These are phyloP conservation scores for Andrena praecox DNA, from an alignment of 2,888 invertebrate species.

Conservation along the genomic window DNA sequence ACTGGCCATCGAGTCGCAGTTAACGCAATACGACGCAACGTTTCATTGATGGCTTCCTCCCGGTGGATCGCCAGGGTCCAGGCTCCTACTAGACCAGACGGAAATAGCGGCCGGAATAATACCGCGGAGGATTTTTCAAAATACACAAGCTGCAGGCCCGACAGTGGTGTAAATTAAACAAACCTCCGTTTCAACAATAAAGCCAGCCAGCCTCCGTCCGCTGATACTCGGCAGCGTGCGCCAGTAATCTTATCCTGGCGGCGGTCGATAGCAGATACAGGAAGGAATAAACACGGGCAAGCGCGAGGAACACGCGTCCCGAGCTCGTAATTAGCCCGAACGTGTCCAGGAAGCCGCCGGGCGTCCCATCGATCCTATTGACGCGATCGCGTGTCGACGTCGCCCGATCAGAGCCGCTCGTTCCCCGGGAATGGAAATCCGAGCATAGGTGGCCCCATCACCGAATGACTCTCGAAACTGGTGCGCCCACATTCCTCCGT, in stretches of 20 bases:
- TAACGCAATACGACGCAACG: not conserved
- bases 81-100: not conserved
- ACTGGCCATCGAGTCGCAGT: not conserved
- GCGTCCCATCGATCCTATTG: not conserved
- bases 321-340: not conserved
- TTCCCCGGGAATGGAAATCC: slow-evolving; percentile 59
- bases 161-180: slow-evolving; percentile 36
- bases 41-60: slow-evolving; percentile 18
- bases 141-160: slow-evolving; percentile 36
- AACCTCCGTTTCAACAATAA: slow-evolving; percentile 37
- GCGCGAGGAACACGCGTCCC: not conserved
- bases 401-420: not conserved
- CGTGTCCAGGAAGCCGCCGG: too few species aligned
- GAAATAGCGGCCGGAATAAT: slow-evolving; percentile 34
- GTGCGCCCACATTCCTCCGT: slow-evolving; percentile 79
- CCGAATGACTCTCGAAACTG: slow-evolving; percentile 78
- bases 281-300: slow-evolving; percentile 20
- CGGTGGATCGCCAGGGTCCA: not conserved
- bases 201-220: slow-evolving; percentile 20
- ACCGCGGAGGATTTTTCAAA: slow-evolving; percentile 39
- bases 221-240: slow-evolving; percentile 38
- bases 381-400: slow-evolving; percentile 1
- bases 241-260: slow-evolving; percentile 48
- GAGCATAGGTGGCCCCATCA: slow-evolving; percentile 70
- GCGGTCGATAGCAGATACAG: slow-evolving; percentile 28